Percentiles rank a stretch among this genome's conserved stretches.
Conservation (phyloP, 2,797 vertebrate genomes). For the Masticophis lateralis region DNA sequence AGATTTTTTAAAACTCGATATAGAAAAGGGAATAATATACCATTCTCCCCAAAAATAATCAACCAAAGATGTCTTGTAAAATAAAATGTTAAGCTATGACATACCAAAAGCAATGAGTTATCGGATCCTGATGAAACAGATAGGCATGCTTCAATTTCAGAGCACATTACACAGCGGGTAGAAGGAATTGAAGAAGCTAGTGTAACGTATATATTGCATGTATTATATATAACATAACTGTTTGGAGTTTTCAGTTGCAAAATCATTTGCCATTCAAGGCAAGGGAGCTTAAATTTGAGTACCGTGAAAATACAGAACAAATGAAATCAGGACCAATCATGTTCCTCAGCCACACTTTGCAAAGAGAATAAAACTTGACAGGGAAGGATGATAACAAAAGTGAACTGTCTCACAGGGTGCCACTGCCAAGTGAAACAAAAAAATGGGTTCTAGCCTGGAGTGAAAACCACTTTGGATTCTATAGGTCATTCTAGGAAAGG, state of each 20-base stretch:
- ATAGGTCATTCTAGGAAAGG: background rate
- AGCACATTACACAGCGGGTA: background rate
- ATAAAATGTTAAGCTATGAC: background rate
- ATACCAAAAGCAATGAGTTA: background rate
- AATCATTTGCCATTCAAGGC: background rate
- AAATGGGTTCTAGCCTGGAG: background rate
- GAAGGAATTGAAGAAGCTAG: background rate
- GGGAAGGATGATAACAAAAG: conserved; percentile 26
- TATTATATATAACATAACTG: background rate
- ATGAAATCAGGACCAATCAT: background rate
- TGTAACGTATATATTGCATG: background rate
- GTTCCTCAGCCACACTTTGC: background rate
- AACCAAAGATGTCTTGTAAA: background rate
- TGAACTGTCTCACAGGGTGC: background rate
- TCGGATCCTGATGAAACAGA: background rate
- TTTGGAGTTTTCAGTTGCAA: background rate
- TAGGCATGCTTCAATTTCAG: background rate
- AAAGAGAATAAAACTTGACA: conserved; percentile 22
- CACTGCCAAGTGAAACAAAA: conserved; percentile 30
- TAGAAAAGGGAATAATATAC: background rate
- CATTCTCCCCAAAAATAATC: background rate
- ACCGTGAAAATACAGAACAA: conserved; percentile 7
- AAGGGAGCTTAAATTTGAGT: background rate
- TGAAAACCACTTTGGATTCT: background rate
- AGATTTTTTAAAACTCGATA: background rate